Evolutionary conservation across 2,888 invertebrate genomes (phyloP), one percentile per base, ranked within the genome.

Genomic region (Polyommatus iphigenia): DNA sequence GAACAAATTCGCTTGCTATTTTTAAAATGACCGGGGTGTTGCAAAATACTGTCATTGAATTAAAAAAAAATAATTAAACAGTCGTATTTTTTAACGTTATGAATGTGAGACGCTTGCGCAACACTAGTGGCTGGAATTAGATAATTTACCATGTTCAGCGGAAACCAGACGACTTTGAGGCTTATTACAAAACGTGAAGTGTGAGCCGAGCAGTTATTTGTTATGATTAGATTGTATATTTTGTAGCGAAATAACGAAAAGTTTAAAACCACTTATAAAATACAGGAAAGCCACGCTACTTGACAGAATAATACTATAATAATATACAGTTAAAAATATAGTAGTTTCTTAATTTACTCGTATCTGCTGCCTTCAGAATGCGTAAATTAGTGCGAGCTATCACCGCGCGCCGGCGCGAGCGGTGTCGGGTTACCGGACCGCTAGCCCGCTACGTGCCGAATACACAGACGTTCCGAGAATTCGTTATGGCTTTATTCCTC

Each of bases 61-160:
- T 72, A 41, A 41, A 72, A 72, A 41, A 72, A 72, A 41, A 15
- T 72, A 72, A 72, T 72, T 72, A 72, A 41, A 72, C 71, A 71
- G 71, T 71, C 32, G 18, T 72, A 20, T 29, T 32, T 32, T 67
- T 67, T 32, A 62, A 62, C 62, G 20, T 62, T 24, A 4, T 29
- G 13, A 67, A 67, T 5, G 13, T 18, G 59, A 20, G 8, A 6
- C 67, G 29, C 15, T 32, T 67, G 67, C 67, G 32, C 15, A 67
- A 67, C 15, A 32, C 67, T 15, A 1, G 59, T 20, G 20, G 20
- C n/a, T 59, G n/a, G 15, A 3, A 32, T 18, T 67, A 67, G 29
- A 67, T 67, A 18, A 67, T 67, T 29, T 15, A 67, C 67, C 15
- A 24, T 8, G 24, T 15, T 67, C 67, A 67, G 29, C 32, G 67